Evolutionary conservation across 2,888 invertebrate species (phyloP), one percentile per base, ranked within the genome.

Genomic region (Mechanitis messenoides): DNA sequence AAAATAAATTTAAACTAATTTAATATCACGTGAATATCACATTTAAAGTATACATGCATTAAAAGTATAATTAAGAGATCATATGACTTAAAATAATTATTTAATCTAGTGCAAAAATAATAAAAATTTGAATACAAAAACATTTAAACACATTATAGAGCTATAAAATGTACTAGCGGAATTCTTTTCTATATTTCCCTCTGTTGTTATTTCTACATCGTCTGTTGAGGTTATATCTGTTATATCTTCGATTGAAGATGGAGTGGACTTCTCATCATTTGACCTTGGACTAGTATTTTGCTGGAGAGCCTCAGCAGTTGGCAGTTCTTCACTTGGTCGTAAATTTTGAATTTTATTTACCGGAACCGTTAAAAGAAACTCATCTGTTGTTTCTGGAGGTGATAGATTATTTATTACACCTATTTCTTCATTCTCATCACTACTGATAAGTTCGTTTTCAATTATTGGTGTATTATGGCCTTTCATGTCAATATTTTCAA

Each of bases 281-380:
- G 57, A 60, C 31, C 67, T 67, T 2, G 80, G 74, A 56, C 71
- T 80, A n/a, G 71, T 76, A 61, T 78, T 80, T 68, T 85, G 81
- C 66, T 84, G 85, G 6, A 85, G 67, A 6, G 85, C 80, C 70
- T 83, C 83, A 33, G 84, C 81, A 20, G 86, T 77, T 2, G 85
- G 85, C 53, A 80, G 60, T 55, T 74, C 71, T 56, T 78, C 77
- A 63, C 68, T 76, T 31, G 73, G 64, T 60, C 72, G 20, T 50
- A 50, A 50, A 50, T 31, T 31, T 9, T 6, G 31, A 9, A 50
- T 31, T 50, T 50, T 50, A 31, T 28, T 11, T 31, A 31, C 50
- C 3, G 50, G 2, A 50, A 31, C 50, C 3, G 64, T 45, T 47
- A 60, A 11, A 6, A 28, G 46, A 31, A 50, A 31, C 28, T 50